These are phyloP conservation scores for Azemiops feae DNA, from an alignment of 2,113 vertebrate genomes.

Conservation along the genomic window DNA sequence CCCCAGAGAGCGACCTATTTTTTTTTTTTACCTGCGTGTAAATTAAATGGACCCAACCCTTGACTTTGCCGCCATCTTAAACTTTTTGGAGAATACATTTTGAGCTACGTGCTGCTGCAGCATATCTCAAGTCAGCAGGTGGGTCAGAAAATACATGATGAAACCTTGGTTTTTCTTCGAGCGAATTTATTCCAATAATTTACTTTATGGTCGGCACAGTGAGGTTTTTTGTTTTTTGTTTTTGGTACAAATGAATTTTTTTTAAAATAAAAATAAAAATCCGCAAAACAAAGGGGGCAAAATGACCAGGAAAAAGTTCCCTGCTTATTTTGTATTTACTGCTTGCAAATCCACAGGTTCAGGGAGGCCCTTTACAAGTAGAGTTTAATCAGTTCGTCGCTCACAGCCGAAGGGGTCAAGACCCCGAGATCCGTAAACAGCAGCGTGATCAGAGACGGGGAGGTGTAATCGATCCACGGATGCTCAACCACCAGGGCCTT, in stretches of 20 bases:
- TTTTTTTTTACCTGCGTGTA: neutral
- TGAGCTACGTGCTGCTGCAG: neutral
- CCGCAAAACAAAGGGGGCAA: neutral
- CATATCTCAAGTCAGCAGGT: neutral
- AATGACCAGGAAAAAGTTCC: no score
- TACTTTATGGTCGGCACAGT: neutral
- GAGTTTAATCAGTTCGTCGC: slow-evolving; percentile 97
- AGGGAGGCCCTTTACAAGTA: slow-evolving; percentile 76
- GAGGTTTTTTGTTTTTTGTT: neutral
- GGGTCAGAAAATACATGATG: neutral
- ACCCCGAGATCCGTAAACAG: slow-evolving; percentile 97
- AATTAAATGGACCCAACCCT: neutral
- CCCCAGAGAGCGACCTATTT: neutral
- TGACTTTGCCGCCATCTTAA: neutral
- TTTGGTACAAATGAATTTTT: neutral
- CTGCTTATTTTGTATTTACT: no score
- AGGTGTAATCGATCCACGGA: slow-evolving; percentile 92
- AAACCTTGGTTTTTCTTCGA: neutral
- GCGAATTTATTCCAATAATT: neutral
- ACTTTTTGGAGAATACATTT: neutral
- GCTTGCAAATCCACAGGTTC: neutral
- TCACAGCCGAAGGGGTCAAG: slow-evolving; percentile 92
- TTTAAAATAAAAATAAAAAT: neutral
- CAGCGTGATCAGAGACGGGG: slow-evolving; percentile 90
- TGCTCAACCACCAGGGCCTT: slow-evolving; percentile 86